phyloP scores from a whole-genome alignment of 2,888 invertebrate species.

The Euplagia quadripunctaria region DNA sequence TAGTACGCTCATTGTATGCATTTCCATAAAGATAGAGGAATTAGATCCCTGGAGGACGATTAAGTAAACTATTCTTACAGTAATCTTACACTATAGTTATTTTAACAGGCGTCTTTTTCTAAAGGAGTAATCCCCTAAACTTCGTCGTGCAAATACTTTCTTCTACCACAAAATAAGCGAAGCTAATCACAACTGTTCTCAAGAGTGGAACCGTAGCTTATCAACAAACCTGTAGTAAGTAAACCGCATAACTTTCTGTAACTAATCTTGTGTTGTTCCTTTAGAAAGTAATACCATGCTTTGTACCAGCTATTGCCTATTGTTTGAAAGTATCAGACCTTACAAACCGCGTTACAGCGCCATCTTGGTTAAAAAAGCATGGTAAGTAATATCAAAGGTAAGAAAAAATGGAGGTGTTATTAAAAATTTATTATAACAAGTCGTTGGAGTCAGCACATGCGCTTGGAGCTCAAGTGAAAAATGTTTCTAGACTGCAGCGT shows the following conservation, averaged over 20 bases:
- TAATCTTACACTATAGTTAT: neutral
- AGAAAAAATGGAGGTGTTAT: neutral
- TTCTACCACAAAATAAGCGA: slow-evolving; percentile 9
- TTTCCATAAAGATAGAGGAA: too few species aligned
- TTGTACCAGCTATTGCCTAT: slow-evolving; percentile 16
- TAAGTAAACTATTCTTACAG: neutral
- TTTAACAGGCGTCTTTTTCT: neutral
- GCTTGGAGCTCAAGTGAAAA: too few species aligned
- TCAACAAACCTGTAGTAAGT: slow-evolving; percentile 20
- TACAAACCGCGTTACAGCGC: neutral
- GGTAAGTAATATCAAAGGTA: neutral
- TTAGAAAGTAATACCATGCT: slow-evolving; percentile 30
- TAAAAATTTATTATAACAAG: too few species aligned
- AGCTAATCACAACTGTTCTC: slow-evolving; percentile 6
- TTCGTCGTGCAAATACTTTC: slow-evolving; percentile 10
- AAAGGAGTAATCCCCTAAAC: neutral
- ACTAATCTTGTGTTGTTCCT: slow-evolving; percentile 30
- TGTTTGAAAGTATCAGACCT: slow-evolving; percentile 4
- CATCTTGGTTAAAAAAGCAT: neutral
- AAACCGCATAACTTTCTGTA: slow-evolving; percentile 40
- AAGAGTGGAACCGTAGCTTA: slow-evolving; percentile 20
- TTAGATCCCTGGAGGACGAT: neutral
- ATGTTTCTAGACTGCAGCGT: too few species aligned
- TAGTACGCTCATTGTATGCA: too few species aligned
- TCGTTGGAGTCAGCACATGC: too few species aligned